Conservation (phyloP, 2,113 vertebrate species). For the Choloepus hoffmanni region DNA sequence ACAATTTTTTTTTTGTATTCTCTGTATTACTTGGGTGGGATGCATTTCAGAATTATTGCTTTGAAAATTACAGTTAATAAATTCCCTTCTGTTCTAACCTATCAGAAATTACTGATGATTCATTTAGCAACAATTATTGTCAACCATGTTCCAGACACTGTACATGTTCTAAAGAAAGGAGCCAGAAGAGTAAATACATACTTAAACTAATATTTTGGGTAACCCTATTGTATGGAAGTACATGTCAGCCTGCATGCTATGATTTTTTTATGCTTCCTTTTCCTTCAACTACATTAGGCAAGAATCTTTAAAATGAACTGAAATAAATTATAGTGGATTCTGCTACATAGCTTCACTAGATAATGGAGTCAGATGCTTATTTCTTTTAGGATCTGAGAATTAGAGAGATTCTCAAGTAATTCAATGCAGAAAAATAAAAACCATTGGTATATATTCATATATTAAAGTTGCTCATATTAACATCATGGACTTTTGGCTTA, state of each 20-base stretch:
- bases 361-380: constrained; percentile 51
- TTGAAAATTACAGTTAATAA: constrained; percentile 76
- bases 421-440: constrained; percentile 19
- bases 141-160: constrained; percentile 51
- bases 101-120: constrained; percentile 69
- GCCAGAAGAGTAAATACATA: constrained; percentile 66
- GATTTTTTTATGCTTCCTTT: constrained; percentile 55
- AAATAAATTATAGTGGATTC: constrained; percentile 62
- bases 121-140: constrained; percentile 66
- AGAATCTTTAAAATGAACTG: constrained; percentile 38
- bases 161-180: constrained; percentile 70
- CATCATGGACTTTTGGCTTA: neutral
- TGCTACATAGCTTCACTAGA: constrained; percentile 3
- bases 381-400: constrained; percentile 56
- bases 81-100: constrained; percentile 68
- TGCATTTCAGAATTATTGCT: constrained; percentile 69
- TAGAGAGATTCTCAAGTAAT: neutral
- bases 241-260: constrained; percentile 54
- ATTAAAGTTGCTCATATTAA: constrained; percentile 26
- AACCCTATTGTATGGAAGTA: constrained; percentile 55
- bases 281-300: constrained; percentile 17
- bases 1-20: constrained; percentile 29
- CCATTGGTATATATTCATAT: constrained; percentile 26
- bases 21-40: constrained; percentile 54
- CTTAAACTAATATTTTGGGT: constrained; percentile 58